Percentiles rank a stretch among this genome's conserved stretches.
These are phyloP conservation scores for Tricholauxania praeusta DNA, from an alignment of 2,888 invertebrate species.

Conservation along the genomic window DNA sequence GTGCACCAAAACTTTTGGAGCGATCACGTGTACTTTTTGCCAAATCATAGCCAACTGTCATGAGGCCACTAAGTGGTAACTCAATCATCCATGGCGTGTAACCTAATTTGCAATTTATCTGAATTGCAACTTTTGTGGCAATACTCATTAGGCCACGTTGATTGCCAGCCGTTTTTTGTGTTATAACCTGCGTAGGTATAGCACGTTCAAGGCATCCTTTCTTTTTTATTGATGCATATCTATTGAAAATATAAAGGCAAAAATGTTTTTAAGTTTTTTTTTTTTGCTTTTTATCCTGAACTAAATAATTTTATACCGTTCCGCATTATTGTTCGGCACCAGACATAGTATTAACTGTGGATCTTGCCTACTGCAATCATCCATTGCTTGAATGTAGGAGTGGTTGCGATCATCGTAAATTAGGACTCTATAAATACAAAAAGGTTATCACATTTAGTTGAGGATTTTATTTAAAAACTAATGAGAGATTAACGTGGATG, in stretches of 20 bases:
- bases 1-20: slow-evolving; percentile 78
- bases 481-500: background rate
- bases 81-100: slow-evolving; percentile 89
- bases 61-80: slow-evolving; percentile 76
- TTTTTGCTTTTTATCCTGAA: background rate
- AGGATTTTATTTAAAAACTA: background rate
- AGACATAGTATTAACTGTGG: slow-evolving; percentile 79
- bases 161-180: slow-evolving; percentile 54
- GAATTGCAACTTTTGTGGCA: slow-evolving; percentile 92
- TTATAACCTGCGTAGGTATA: slow-evolving; percentile 75
- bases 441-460: background rate
- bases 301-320: slow-evolving; percentile 69
- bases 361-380: slow-evolving; percentile 71
- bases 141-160: slow-evolving; percentile 76
- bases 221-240: slow-evolving; percentile 90
- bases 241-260: slow-evolving; percentile 35
- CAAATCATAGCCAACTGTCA: slow-evolving; percentile 91
- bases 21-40: slow-evolving; percentile 84
- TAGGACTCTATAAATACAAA: slow-evolving; percentile 49
- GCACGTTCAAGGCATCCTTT: slow-evolving; percentile 81
- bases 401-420: slow-evolving; percentile 72
- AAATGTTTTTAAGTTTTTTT: background rate
- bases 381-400: slow-evolving; percentile 74
- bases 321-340: slow-evolving; percentile 77
- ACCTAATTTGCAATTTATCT: slow-evolving; percentile 93